Evolutionary conservation across 2,888 invertebrate species (phyloP).

Genomic region (Thymelicus acteon): DNA sequence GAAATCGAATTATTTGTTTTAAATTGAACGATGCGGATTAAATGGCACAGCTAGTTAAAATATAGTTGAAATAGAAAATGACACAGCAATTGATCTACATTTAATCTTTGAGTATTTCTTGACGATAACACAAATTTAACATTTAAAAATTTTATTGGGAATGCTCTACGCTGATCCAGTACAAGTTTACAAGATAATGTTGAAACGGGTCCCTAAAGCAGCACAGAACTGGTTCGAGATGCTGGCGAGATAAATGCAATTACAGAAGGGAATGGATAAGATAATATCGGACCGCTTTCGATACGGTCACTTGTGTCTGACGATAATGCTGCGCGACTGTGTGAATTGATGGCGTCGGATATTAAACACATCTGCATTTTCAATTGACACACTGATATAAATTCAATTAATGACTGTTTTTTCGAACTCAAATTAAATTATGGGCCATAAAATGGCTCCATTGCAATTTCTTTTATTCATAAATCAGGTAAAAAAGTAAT

Average conservation of each 20-base stretch:
- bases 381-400: constrained; percentile 23
- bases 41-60: too few species aligned
- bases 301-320: constrained; percentile 31
- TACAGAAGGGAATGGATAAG: constrained; percentile 41
- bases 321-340: constrained; percentile 27
- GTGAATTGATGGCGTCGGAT: constrained; percentile 26
- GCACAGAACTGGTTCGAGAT: constrained; percentile 42
- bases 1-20: too few species aligned
- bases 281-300: constrained; percentile 24
- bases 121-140: neutral
- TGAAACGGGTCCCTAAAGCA: constrained; percentile 22
- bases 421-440: too few species aligned
- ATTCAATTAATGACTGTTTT: constrained; percentile 9
- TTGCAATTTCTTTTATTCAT: too few species aligned
- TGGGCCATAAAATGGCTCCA: too few species aligned
- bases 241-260: constrained; percentile 49
- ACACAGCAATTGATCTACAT: neutral
- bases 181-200: constrained; percentile 13
- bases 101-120: neutral
- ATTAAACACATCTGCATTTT: constrained; percentile 24
- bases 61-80: neutral
- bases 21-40: too few species aligned
- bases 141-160: constrained; percentile 2
- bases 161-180: constrained; percentile 1
- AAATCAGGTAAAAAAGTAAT: too few species aligned